Conservation (phyloP, 2,888 invertebrate genomes). For the Ophraella communa region DNA sequence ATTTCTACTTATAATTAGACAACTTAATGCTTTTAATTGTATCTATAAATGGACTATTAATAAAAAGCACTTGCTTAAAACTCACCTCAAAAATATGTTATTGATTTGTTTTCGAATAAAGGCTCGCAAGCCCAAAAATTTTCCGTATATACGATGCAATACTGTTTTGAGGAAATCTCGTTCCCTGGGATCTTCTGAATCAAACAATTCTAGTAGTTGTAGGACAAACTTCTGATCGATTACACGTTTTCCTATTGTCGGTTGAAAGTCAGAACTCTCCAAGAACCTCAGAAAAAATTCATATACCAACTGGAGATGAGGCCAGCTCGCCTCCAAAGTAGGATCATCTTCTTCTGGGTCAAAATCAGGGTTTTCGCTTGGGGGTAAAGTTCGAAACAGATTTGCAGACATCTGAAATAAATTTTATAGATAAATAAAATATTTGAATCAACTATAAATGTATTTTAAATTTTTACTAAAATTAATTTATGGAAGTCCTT, state of each 20-base stretch:
- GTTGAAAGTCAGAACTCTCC: conserved; percentile 98
- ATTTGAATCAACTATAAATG: neutral
- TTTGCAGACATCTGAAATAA: conserved; percentile 73
- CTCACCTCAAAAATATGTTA: conserved; percentile 89
- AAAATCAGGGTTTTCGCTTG: conserved; percentile 94
- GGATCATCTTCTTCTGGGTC: conserved; percentile 99
- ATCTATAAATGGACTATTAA: too few species aligned
- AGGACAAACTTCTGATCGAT: conserved; percentile 99
- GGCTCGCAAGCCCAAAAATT: conserved; percentile 93
- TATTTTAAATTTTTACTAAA: too few species aligned
- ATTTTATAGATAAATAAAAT: conserved; percentile 2
- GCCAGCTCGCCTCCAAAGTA: conserved; percentile 99
- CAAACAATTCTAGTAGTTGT: conserved; percentile 92
- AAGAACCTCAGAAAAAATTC: conserved; percentile 98
- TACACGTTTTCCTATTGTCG: conserved; percentile 76
- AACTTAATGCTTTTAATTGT: too few species aligned
- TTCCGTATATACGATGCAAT: conserved; percentile 96
- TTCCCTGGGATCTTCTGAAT: conserved; percentile 96
- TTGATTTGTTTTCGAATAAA: conserved; percentile 98
- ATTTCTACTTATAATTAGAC: too few species aligned
- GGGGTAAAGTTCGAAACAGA: conserved; percentile 97
- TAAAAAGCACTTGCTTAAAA: too few species aligned
- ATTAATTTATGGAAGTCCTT: too few species aligned
- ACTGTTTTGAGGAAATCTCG: conserved; percentile 98
- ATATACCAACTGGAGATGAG: conserved; percentile 97